Percentiles rank a stretch among this genome's conserved stretches.
phyloP scores from a whole-genome alignment of 2,797 vertebrate species.

The Synaphobranchus kaupii region DNA sequence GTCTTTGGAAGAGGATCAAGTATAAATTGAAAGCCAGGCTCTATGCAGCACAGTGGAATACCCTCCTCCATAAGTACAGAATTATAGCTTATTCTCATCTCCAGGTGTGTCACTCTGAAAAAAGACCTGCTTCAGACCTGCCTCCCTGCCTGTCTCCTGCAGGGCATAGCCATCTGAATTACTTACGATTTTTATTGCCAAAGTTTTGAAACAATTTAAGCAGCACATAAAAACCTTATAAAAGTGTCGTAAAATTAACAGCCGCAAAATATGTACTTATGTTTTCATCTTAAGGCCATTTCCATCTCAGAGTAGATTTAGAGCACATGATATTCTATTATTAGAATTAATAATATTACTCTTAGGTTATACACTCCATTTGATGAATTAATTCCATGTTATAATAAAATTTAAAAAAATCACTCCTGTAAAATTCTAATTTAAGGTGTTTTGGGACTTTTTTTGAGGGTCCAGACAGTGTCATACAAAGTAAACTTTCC shows the following conservation, averaged over 20 bases:
- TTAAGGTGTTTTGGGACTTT: conserved; percentile 50
- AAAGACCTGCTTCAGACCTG: conserved; percentile 5
- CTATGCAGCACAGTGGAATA: not conserved
- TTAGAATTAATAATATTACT: no score
- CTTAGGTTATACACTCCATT: not conserved
- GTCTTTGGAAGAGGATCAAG: not conserved
- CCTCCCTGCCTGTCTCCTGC: conserved; percentile 55
- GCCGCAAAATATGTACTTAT: conserved; percentile 78
- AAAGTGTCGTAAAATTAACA: conserved; percentile 80
- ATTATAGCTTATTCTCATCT: not conserved
- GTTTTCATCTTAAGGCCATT: conserved; percentile 63
- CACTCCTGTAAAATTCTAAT: conserved; percentile 58
- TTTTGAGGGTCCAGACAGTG: conserved; percentile 34
- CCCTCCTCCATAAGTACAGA: conserved; percentile 10
- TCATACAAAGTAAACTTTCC: not conserved
- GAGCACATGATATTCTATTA: conserved; percentile 38
- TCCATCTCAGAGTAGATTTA: conserved; percentile 52
- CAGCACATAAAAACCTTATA: conserved; percentile 79
- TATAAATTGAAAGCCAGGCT: not conserved
- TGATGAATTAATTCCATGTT: conserved; percentile 41
- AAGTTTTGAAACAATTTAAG: conserved; percentile 72
- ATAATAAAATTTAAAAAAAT: conserved; percentile 58
- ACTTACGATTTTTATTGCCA: conserved; percentile 72
- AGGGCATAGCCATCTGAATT: conserved; percentile 65
- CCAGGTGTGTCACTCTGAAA: not conserved